These are phyloP conservation scores for Pygoscelis adeliae DNA, from an alignment of 2,113 vertebrate genomes.

Conservation along the genomic window DNA sequence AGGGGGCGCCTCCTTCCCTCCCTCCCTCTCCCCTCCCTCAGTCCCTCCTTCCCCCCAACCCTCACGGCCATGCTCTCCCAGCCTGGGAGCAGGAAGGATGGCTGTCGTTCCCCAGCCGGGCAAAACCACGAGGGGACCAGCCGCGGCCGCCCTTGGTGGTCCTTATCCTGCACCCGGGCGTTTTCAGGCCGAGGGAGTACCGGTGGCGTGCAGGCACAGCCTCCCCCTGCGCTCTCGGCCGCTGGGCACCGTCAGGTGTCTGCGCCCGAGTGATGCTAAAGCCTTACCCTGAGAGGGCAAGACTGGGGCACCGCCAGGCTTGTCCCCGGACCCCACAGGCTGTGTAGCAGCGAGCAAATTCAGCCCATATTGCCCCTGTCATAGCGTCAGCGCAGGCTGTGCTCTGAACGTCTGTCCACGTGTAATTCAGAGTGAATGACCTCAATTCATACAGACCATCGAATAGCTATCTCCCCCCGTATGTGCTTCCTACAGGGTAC, in stretches of 20 bases:
- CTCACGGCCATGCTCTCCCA: not conserved
- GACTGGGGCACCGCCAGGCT: not conserved
- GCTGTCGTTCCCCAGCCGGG: not conserved
- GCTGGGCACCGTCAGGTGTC: not conserved
- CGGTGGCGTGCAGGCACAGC: not conserved
- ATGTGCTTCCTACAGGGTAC: not conserved
- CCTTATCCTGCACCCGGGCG: not conserved
- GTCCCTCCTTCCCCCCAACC: not conserved
- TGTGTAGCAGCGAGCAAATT: not conserved
- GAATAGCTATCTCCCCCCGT: not conserved
- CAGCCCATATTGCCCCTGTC: not conserved
- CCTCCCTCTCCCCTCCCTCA: not conserved
- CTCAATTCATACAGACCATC: not conserved
- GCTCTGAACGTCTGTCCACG: not conserved
- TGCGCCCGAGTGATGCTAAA: not conserved
- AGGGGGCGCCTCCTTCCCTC: not conserved
- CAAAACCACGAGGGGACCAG: not conserved
- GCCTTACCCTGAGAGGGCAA: not conserved
- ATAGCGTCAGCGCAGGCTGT: not conserved
- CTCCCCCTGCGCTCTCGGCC: not conserved
- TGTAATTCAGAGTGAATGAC: not conserved
- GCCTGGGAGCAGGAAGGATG: not conserved
- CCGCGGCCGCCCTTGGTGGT: not conserved
- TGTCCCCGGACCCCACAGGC: accelerated
- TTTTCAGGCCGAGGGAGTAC: not conserved